A percentile compares a stretch with the other conserved stretches of the same genome.
Evolutionary conservation across 2,113 vertebrate species (phyloP).

Genomic region (Anarhynchus alexandrinus): DNA sequence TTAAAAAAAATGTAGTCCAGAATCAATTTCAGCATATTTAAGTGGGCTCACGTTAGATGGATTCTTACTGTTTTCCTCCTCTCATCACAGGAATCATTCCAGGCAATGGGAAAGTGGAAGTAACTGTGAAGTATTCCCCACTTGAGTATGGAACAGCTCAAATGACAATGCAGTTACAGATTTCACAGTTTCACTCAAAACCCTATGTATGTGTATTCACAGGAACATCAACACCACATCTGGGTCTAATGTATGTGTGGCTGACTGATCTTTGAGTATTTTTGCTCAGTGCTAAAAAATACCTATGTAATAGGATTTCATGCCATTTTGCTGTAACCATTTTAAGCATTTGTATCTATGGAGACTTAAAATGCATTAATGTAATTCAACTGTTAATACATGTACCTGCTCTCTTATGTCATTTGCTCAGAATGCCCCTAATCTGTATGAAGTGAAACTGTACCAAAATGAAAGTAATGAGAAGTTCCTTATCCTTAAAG

Average conservation of each 20-base stretch:
- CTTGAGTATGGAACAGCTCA: conserved; percentile 83
- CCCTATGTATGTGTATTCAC: conserved; percentile 85
- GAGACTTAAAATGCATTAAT: background rate
- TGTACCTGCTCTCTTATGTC: background rate
- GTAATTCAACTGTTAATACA: background rate
- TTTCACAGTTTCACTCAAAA: conserved; percentile 87
- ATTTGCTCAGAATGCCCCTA: background rate
- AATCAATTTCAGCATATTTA: background rate
- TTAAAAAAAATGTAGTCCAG: background rate
- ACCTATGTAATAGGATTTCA: background rate
- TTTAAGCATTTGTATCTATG: background rate
- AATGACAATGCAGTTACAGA: conserved; percentile 79
- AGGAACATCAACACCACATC: conserved; percentile 78
- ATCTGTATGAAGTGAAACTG: background rate
- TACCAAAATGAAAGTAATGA: background rate
- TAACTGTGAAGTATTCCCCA: conserved; percentile 83
- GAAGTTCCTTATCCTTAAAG: background rate
- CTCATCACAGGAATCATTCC: conserved; percentile 85
- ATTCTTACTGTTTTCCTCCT: background rate
- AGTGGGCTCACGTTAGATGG: background rate
- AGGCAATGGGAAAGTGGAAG: conserved; percentile 73
- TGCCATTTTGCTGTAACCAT: background rate
- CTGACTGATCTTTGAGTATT: background rate
- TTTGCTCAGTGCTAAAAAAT: background rate
- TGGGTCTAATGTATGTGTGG: conserved; percentile 72